Evolutionary conservation across 2,888 invertebrate species (phyloP).

Genomic region (Polydrusus tereticollis): DNA sequence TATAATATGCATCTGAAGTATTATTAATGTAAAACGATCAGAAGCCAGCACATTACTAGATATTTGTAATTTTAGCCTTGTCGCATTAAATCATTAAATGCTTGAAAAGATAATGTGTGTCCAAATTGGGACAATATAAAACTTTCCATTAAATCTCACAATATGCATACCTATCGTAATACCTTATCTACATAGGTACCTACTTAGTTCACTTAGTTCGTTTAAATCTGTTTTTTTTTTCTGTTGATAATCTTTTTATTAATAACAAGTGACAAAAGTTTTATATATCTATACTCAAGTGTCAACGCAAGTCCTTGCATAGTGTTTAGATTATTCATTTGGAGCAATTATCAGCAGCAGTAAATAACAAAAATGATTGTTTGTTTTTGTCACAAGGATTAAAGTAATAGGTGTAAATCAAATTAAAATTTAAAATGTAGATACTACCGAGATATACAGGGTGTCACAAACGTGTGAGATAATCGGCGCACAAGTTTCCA

Average conservation of each 20-base stretch:
- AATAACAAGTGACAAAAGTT: not conserved
- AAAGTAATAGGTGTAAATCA: constrained; percentile 33
- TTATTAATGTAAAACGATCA: too few relatives aligned
- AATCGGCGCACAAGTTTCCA: too few relatives aligned
- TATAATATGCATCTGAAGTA: too few relatives aligned
- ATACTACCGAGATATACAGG: constrained; percentile 6
- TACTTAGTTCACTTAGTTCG: not conserved
- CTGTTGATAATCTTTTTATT: not conserved
- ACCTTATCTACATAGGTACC: not conserved
- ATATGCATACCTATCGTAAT: too few relatives aligned
- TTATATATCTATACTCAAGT: not conserved
- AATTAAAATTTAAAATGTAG: constrained; percentile 19
- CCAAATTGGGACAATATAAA: too few relatives aligned
- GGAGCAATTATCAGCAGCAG: constrained; percentile 40
- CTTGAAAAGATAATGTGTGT: too few relatives aligned
- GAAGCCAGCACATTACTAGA: too few relatives aligned
- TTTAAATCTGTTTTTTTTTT: not conserved
- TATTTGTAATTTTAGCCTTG: too few relatives aligned
- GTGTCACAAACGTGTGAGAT: not conserved
- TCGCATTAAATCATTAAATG: too few relatives aligned
- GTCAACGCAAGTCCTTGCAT: constrained; percentile 6
- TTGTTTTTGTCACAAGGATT: constrained; percentile 40
- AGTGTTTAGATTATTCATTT: constrained; percentile 36
- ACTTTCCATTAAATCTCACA: too few relatives aligned
- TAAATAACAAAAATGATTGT: constrained; percentile 34